Conservation (phyloP, 1,140 invertebrate genomes). For the Glossosoma conforme region DNA sequence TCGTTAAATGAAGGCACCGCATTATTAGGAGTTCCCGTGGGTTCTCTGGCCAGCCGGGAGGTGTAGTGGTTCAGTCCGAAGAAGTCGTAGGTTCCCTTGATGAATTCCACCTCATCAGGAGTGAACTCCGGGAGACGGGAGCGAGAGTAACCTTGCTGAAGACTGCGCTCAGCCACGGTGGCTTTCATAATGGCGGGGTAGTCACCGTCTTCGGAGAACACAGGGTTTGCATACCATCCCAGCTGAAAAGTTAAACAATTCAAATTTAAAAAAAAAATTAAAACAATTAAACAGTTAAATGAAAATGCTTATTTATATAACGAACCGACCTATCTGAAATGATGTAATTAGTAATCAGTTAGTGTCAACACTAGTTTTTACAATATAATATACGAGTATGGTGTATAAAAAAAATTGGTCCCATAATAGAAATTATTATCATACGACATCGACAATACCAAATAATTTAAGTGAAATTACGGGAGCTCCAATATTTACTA, state of each 20-base stretch:
- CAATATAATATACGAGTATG: too few relatives aligned
- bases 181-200: conserved; percentile 55
- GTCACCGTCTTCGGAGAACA: conserved; percentile 54
- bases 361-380: too few relatives aligned
- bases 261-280: too few relatives aligned
- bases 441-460: too few relatives aligned
- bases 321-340: too few relatives aligned
- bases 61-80: conserved; percentile 61
- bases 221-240: conserved; percentile 54
- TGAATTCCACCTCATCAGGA: conserved; percentile 46
- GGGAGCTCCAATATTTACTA: too few relatives aligned
- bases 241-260: conserved; percentile 17
- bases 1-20: neutral
- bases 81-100: conserved; percentile 57
- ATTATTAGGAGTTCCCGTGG: neutral
- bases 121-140: conserved; percentile 52
- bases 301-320: too few relatives aligned
- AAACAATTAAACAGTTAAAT: too few relatives aligned
- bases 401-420: too few relatives aligned
- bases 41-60: conserved; percentile 18
- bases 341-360: too few relatives aligned
- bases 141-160: conserved; percentile 39
- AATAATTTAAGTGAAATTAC: too few relatives aligned
- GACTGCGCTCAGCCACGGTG: conserved; percentile 49
- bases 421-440: too few relatives aligned